phyloP scores from a whole-genome alignment of 2,113 vertebrate species.

The Condylura cristata region DNA sequence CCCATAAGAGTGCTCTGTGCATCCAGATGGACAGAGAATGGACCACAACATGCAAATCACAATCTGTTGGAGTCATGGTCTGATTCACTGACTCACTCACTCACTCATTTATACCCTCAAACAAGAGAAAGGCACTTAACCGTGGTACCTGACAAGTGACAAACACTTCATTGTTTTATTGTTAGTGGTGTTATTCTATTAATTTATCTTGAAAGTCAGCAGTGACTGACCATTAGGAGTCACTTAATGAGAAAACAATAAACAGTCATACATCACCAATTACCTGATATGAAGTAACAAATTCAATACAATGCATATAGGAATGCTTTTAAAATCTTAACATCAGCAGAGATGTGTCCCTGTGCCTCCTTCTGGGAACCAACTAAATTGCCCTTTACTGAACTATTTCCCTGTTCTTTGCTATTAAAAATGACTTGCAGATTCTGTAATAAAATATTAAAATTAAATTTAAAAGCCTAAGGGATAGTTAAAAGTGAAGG shows the following conservation, averaged over 20 bases:
- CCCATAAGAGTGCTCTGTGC: neutral
- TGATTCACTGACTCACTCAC: neutral
- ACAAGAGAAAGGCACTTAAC: neutral
- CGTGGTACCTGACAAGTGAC: neutral
- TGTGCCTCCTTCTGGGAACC: neutral
- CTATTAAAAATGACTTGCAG: neutral
- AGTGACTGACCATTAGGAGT: neutral
- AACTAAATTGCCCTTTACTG: neutral
- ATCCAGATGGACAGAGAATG: neutral
- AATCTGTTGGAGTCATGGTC: neutral
- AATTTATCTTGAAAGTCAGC: neutral
- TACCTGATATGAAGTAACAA: neutral
- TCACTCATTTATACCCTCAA: neutral
- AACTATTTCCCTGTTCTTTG: neutral
- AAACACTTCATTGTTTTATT: neutral
- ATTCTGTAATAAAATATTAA: neutral
- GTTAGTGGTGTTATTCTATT: neutral
- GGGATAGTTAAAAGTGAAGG: neutral
- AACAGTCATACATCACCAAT: neutral
- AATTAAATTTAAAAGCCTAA: neutral
- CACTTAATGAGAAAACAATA: conserved; percentile 8
- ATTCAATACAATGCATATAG: neutral
- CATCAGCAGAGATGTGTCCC: neutral
- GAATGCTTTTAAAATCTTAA: conserved; percentile 36
- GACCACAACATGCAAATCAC: neutral